Percentiles rank a stretch among this genome's conserved stretches.
phyloP scores from a whole-genome alignment of 2,113 vertebrate genomes.

The Rhineura floridana region DNA sequence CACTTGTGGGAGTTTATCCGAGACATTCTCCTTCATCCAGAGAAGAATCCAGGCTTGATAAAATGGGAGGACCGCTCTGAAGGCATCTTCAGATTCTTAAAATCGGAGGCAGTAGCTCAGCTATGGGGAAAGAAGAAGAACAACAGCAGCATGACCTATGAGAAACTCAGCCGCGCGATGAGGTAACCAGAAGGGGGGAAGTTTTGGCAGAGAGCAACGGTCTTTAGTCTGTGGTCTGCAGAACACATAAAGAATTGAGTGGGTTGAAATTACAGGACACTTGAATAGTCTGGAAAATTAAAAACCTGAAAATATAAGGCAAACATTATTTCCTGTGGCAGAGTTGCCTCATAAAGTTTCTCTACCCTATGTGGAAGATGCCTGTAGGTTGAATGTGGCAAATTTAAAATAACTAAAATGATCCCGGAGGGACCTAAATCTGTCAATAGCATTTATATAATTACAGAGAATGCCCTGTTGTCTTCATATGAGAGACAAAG shows the following conservation, averaged over 20 bases:
- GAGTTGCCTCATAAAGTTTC: neutral
- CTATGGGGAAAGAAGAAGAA: slow-evolving; percentile 99
- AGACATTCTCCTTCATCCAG: slow-evolving; percentile 94
- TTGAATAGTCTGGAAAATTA: neutral
- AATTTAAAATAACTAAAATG: neutral
- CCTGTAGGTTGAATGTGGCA: neutral
- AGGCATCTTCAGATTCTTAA: slow-evolving; percentile 95
- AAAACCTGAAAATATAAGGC: slow-evolving; percentile 13
- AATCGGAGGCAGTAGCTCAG: slow-evolving; percentile 96
- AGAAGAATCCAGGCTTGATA: slow-evolving; percentile 94
- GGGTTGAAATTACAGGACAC: neutral
- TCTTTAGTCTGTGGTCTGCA: neutral
- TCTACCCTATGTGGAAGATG: neutral
- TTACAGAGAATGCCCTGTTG: neutral
- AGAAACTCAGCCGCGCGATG: slow-evolving; percentile 98
- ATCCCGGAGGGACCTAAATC: too few relatives aligned
- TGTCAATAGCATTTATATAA: neutral
- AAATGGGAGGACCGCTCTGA: slow-evolving; percentile 97
- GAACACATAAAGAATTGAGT: neutral
- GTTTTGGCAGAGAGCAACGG: neutral
- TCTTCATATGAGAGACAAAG: neutral
- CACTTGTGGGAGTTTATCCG: slow-evolving; percentile 98
- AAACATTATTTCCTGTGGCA: neutral
- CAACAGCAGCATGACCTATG: slow-evolving; percentile 98
- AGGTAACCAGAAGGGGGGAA: slow-evolving; percentile 74